Percentiles rank a stretch among this genome's conserved stretches.
These are phyloP conservation scores for Gasteruption jaculator DNA, from an alignment of 2,888 invertebrate genomes.

Conservation along the genomic window DNA sequence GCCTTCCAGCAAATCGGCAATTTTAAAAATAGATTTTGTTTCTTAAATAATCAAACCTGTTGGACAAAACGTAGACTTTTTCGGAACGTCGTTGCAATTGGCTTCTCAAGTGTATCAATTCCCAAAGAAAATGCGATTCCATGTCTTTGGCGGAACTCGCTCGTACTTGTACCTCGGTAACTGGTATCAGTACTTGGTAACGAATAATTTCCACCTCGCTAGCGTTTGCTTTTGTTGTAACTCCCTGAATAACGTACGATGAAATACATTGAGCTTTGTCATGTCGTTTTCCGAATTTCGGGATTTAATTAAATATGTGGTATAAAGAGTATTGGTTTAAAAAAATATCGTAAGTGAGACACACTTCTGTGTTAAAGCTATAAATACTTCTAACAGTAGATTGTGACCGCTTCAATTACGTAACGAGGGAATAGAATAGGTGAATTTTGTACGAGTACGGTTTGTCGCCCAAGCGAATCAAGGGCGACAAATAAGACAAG, in stretches of 20 bases:
- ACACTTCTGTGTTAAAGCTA: background rate
- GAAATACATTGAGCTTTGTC: no score
- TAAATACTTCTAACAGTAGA: no score
- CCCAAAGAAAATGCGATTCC: constrained; percentile 97
- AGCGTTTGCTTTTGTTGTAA: constrained; percentile 75
- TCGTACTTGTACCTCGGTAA: constrained; percentile 94
- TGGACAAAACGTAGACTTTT: constrained; percentile 93
- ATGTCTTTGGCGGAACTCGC: constrained; percentile 91
- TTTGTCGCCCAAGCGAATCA: no score
- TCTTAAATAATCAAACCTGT: constrained; percentile 69
- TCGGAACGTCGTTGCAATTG: constrained; percentile 92
- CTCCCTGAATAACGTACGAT: constrained; percentile 61
- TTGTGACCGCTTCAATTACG: no score
- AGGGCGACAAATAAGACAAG: no score
- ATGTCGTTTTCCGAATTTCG: background rate
- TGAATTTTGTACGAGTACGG: no score
- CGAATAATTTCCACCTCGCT: constrained; percentile 94
- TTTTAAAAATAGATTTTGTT: no score
- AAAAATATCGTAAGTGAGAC: background rate
- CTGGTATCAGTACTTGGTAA: constrained; percentile 94
- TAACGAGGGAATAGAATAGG: no score
- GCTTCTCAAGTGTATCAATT: constrained; percentile 90
- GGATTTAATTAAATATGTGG: background rate
- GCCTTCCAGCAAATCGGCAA: no score
- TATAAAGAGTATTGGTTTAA: background rate